Evolutionary conservation across 2,888 invertebrate genomes (phyloP).

Genomic region (Neoitamus cyanurus): DNA sequence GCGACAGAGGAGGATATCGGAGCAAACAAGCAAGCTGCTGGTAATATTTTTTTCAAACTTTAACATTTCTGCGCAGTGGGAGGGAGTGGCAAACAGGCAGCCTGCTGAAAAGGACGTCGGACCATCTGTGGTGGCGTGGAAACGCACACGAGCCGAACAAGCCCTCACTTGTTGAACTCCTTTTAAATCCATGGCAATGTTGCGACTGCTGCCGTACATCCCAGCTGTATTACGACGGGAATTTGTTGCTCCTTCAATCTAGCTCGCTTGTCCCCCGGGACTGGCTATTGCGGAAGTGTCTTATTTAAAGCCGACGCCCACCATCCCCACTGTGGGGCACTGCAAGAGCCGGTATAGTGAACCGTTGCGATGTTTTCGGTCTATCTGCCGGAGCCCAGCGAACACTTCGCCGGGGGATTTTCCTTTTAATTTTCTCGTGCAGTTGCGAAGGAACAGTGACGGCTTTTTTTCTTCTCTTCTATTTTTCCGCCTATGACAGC

Average conservation of each 20-base stretch:
- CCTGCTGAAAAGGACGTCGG: neutral
- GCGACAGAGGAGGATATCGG: neutral
- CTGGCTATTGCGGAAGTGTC: neutral
- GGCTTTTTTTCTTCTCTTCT: neutral
- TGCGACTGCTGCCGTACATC: neutral
- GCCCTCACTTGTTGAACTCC: neutral
- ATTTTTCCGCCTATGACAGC: neutral
- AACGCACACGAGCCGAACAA: neutral
- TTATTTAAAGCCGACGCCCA: neutral
- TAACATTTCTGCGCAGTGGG: neutral
- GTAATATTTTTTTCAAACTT: neutral
- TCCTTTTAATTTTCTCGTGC: neutral
- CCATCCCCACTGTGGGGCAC: neutral
- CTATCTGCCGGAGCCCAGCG: neutral
- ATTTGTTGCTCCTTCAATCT: neutral
- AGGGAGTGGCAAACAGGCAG: neutral
- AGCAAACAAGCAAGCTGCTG: neutral
- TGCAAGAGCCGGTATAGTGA: neutral
- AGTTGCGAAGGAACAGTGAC: neutral
- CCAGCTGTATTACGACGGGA: neutral
- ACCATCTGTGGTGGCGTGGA: neutral
- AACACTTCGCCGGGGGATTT: neutral
- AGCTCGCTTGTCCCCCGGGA: neutral
- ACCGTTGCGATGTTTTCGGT: neutral
- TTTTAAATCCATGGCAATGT: neutral